Conservation (phyloP, 1,140 invertebrate genomes). For the Branchinecta lynchi region DNA sequence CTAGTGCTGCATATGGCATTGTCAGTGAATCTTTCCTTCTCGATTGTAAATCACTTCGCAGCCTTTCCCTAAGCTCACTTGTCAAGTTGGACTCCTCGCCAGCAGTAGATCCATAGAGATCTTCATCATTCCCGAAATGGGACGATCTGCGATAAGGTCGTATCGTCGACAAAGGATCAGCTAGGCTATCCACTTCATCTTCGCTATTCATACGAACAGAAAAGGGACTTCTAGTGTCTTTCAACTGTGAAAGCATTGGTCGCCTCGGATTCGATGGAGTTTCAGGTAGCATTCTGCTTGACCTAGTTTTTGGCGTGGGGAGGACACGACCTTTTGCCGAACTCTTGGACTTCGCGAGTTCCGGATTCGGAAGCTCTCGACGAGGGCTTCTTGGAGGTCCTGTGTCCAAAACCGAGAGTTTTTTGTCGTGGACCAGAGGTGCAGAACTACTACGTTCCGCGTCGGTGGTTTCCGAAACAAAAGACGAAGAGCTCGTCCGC, state of each 20-base stretch:
- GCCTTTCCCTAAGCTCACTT: background rate
- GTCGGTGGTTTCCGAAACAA: background rate
- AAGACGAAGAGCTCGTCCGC: background rate
- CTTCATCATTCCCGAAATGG: background rate
- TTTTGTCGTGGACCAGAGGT: background rate
- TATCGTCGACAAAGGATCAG: background rate
- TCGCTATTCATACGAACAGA: background rate
- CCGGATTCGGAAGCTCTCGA: background rate
- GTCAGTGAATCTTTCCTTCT: background rate
- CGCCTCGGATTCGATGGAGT: background rate
- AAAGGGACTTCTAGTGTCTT: background rate
- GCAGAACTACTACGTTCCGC: background rate
- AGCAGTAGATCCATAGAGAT: background rate
- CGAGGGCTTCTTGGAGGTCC: background rate
- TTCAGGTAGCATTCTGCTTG: background rate
- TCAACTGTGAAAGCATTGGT: slow-evolving; percentile 9
- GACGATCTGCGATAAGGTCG: background rate
- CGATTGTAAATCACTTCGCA: background rate
- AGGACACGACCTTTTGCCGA: background rate
- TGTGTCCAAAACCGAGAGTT: background rate
- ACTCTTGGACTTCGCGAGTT: background rate
- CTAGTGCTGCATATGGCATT: background rate
- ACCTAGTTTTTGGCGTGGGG: background rate
- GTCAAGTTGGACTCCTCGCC: background rate
- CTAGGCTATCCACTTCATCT: background rate